phyloP scores from a whole-genome alignment of 2,797 vertebrate genomes.

The Phalloptychus januarius region DNA sequence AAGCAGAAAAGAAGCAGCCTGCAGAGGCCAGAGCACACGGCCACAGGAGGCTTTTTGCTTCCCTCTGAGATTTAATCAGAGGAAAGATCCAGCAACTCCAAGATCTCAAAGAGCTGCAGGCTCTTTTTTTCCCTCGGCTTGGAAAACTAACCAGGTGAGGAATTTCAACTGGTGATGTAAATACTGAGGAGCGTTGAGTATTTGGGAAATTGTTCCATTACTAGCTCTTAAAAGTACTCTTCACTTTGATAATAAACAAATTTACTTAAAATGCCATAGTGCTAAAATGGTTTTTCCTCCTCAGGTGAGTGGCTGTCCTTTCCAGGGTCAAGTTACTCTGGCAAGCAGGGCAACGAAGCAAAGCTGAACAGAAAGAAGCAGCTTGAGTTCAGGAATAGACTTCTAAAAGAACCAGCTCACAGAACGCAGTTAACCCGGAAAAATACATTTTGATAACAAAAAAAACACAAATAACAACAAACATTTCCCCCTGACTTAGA shows the following conservation, averaged over 20 bases:
- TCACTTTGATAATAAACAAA: not conserved
- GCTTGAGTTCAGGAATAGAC: slow-evolving; percentile 52
- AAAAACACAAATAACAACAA: slow-evolving; percentile 52
- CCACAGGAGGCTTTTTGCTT: slow-evolving; percentile 34
- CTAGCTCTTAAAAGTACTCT: not conserved
- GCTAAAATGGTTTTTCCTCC: slow-evolving; percentile 41
- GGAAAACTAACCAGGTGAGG: not conserved
- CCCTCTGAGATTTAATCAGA: slow-evolving; percentile 54
- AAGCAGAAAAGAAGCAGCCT: slow-evolving; percentile 37
- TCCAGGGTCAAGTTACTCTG: slow-evolving; percentile 55
- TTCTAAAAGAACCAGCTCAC: slow-evolving; percentile 54
- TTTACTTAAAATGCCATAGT: slow-evolving; percentile 18
- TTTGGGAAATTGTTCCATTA: not conserved
- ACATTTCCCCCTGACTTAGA: slow-evolving; percentile 22
- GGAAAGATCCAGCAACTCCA: slow-evolving; percentile 45
- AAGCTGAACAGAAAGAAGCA: slow-evolving; percentile 53
- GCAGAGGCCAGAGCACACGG: slow-evolving; percentile 34
- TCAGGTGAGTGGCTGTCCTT: slow-evolving; percentile 29
- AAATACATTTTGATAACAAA: slow-evolving; percentile 67
- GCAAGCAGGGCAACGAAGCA: slow-evolving; percentile 50
- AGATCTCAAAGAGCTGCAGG: slow-evolving; percentile 20
- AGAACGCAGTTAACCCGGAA: slow-evolving; percentile 68
- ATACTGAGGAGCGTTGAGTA: not conserved
- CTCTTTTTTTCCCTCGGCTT: not conserved
- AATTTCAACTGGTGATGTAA: not conserved